Percentiles rank a stretch among this genome's conserved stretches.
Evolutionary conservation across 2,797 vertebrate species (phyloP).

Genomic region (Squalus acanthias): DNA sequence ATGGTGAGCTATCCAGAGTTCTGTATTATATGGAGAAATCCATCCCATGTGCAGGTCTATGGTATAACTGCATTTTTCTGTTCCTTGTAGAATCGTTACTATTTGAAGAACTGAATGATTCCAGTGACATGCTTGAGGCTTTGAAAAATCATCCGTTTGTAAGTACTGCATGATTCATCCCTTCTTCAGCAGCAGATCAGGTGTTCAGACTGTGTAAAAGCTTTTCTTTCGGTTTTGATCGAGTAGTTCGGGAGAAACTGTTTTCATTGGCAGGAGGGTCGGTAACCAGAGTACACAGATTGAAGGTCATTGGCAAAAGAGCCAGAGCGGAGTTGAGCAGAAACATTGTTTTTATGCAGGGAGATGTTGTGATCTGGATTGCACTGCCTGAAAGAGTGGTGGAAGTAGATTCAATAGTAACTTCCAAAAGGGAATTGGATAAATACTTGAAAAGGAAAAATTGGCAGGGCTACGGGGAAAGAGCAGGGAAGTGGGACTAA

Average conservation of each 20-base stretch:
- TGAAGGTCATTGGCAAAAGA: neutral
- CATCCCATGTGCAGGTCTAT: too few relatives aligned
- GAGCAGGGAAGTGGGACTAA: neutral
- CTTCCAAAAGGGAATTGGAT: neutral
- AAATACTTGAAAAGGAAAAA: neutral
- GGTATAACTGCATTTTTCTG: constrained; percentile 28
- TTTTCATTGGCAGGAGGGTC: neutral
- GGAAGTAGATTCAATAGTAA: neutral
- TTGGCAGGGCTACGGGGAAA: neutral
- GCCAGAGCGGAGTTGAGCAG: neutral
- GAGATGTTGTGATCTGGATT: neutral
- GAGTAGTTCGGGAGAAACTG: neutral
- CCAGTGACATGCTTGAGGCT: constrained; percentile 63
- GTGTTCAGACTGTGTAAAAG: neutral
- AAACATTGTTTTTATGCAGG: too few relatives aligned
- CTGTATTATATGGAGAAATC: neutral
- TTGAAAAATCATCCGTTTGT: constrained; percentile 60
- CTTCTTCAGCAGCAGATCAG: neutral
- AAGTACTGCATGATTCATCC: constrained; percentile 46
- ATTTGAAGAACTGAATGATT: constrained; percentile 77
- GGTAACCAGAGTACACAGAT: neutral
- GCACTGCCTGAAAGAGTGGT: neutral
- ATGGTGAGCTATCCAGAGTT: too few relatives aligned
- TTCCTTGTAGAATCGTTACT: constrained; percentile 68
- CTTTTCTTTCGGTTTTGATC: neutral